A percentile compares a stretch with the other conserved stretches of the same genome.
These are phyloP conservation scores for Geophilus truncorum DNA, from an alignment of 2,888 invertebrate species.

Conservation along the genomic window DNA sequence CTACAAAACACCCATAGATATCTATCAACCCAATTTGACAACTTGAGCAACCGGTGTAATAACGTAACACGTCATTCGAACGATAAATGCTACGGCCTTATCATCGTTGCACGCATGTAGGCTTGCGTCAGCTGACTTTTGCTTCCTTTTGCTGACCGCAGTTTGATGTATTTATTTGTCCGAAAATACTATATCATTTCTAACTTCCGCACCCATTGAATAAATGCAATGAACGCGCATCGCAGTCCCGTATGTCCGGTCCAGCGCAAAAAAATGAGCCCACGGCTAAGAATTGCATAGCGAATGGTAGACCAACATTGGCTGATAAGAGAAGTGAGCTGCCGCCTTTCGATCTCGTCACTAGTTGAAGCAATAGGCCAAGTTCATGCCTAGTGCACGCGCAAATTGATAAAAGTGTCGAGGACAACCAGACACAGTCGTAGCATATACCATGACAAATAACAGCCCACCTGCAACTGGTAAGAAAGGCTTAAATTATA, in stretches of 20 bases:
- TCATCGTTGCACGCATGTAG: not conserved
- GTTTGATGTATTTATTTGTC: too few species aligned
- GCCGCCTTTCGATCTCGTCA: constrained; percentile 12
- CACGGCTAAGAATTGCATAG: not conserved
- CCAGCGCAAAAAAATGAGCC: not conserved
- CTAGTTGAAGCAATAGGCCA: not conserved
- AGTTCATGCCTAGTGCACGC: not conserved
- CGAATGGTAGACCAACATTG: not conserved
- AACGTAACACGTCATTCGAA: not conserved
- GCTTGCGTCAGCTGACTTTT: not conserved
- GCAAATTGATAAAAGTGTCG: constrained; percentile 6
- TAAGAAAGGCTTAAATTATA: not conserved
- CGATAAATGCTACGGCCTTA: not conserved
- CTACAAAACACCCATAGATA: not conserved
- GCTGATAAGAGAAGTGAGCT: constrained; percentile 1
- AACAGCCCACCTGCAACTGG: not conserved
- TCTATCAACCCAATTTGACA: not conserved
- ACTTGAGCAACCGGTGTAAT: too few species aligned
- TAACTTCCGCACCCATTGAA: not conserved
- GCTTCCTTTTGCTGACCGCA: too few species aligned
- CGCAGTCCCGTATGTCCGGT: not conserved
- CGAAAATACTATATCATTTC: not conserved
- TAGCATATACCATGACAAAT: not conserved
- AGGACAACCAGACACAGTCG: not conserved
- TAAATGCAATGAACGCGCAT: not conserved